Conservation (phyloP, 2,113 vertebrate genomes). For the Malurus elegans region DNA sequence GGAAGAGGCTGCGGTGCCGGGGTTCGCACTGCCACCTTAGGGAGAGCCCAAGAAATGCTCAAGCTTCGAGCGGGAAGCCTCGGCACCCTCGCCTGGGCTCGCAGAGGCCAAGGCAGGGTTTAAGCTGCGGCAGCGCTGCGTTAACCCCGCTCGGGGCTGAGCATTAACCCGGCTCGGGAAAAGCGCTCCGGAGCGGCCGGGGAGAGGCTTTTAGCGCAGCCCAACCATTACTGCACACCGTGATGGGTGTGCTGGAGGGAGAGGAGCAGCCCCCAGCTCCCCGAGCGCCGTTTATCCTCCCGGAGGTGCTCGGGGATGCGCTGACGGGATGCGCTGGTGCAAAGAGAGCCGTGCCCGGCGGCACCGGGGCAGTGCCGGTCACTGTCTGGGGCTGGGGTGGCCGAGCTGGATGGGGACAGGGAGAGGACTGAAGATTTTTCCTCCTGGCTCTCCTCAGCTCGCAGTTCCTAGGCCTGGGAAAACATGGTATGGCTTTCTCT, state of each 20-base stretch:
- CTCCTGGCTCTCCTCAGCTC: neutral
- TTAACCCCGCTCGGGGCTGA: neutral
- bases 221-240: neutral
- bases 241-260: neutral
- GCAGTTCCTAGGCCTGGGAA: neutral
- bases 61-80: neutral
- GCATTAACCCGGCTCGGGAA: constrained; percentile 1
- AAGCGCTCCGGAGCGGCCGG: neutral
- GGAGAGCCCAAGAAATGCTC: constrained; percentile 34
- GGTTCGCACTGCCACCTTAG: constrained; percentile 37
- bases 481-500: neutral
- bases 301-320: neutral
- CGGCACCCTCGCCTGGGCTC: neutral
- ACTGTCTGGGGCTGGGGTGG: neutral
- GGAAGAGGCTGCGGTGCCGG: neutral
- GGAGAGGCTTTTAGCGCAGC: constrained; percentile 21
- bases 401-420: neutral
- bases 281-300: neutral
- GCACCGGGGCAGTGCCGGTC: accelerated
- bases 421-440: neutral
- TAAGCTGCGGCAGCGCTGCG: neutral
- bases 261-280: neutral
- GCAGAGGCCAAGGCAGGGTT: neutral
- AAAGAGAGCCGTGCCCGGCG: accelerated
- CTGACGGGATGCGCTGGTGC: neutral